Evolutionary conservation across 2,888 invertebrate species (phyloP).

Genomic region (Drosophila neotestacea): DNA sequence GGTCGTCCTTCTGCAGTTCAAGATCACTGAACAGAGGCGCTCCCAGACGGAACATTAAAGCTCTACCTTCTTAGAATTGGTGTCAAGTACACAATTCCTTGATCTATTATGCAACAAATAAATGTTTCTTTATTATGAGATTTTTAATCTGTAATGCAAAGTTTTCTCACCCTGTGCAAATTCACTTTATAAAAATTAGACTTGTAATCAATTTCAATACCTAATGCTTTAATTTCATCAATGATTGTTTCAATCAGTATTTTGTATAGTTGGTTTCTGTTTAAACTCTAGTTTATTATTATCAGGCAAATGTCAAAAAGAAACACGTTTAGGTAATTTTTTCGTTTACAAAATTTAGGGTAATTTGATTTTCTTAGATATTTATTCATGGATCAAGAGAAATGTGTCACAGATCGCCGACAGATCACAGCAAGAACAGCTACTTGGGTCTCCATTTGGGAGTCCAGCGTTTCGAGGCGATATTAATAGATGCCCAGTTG

Average conservation of each 20-base stretch:
- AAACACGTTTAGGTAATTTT: background rate
- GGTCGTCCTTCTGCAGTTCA: conserved; percentile 91
- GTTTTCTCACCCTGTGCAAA: too few species aligned
- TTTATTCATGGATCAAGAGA: conserved; percentile 1
- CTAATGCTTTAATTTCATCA: too few species aligned
- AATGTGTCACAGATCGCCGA: conserved; percentile 54
- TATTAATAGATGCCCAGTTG: conserved; percentile 90
- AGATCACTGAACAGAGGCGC: conserved; percentile 86
- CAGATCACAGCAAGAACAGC: conserved; percentile 42
- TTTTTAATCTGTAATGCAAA: too few species aligned
- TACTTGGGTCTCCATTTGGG: conserved; percentile 61
- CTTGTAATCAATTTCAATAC: too few species aligned
- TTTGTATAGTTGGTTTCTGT: too few species aligned
- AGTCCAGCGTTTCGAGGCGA: conserved; percentile 91
- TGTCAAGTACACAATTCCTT: too few species aligned
- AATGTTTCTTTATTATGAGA: too few species aligned
- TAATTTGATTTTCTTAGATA: background rate
- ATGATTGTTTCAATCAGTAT: too few species aligned
- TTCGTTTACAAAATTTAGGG: background rate
- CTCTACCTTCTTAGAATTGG: too few species aligned
- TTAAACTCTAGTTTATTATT: too few species aligned
- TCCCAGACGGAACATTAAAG: conserved; percentile 7
- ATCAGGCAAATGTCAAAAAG: background rate
- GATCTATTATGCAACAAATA: too few species aligned
- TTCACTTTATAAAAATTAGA: too few species aligned